phyloP scores from a whole-genome alignment of 2,113 vertebrate species.

The Chauna torquata region DNA sequence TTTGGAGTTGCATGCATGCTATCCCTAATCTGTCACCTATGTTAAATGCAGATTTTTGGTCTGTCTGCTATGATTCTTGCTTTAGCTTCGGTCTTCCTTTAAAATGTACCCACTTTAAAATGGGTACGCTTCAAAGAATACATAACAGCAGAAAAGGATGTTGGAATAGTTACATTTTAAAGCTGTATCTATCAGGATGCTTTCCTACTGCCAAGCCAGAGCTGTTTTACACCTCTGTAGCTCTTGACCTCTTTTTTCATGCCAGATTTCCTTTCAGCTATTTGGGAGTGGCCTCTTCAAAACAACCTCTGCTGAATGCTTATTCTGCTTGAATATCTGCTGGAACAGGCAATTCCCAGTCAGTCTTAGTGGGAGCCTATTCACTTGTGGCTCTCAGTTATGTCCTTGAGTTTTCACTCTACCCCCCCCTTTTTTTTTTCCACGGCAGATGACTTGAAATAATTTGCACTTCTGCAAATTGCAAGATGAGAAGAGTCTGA shows the following conservation, averaged over 20 bases:
- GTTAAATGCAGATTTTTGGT: neutral
- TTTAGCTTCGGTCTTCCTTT: neutral
- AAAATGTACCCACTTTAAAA: neutral
- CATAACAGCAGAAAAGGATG: neutral
- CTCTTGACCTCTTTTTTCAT: neutral
- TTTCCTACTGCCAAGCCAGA: neutral
- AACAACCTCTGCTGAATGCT: neutral
- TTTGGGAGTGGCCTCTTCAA: neutral
- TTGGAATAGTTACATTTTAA: neutral
- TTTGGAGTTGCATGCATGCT: rapidly evolving
- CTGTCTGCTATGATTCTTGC: neutral
- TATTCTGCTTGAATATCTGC: neutral
- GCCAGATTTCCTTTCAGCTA: neutral
- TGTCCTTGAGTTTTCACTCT: neutral
- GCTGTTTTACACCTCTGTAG: neutral
- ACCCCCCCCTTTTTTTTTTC: neutral
- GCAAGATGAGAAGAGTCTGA: neutral
- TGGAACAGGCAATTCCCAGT: neutral
- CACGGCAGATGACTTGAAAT: neutral
- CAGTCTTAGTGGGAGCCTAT: neutral
- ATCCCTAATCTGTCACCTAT: neutral
- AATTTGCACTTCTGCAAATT: neutral
- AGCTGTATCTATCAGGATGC: neutral
- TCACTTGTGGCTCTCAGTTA: neutral
- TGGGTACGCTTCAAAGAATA: neutral